phyloP scores from a whole-genome alignment of 2,888 invertebrate species.

The Mesopsocus fuscifrons region DNA sequence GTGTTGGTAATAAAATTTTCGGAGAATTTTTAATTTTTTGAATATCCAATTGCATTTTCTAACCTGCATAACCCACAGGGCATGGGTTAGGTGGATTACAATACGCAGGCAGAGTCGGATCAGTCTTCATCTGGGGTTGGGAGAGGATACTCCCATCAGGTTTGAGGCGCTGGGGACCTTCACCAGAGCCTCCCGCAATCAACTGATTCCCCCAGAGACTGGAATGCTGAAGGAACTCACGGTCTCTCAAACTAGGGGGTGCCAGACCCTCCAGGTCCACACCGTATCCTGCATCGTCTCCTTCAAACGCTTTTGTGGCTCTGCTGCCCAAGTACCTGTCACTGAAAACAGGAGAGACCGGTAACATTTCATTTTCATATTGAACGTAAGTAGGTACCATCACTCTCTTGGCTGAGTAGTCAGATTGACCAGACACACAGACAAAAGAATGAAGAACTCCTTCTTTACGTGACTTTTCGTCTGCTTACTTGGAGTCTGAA shows the following conservation, averaged over 20 bases:
- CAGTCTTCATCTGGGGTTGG: slow-evolving; percentile 65
- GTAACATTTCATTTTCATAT: too few relatives aligned
- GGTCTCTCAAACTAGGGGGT: slow-evolving; percentile 62
- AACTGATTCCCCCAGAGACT: slow-evolving; percentile 56
- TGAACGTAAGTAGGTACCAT: too few relatives aligned
- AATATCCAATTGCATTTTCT: too few relatives aligned
- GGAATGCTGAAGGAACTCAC: slow-evolving; percentile 66
- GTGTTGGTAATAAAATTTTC: too few relatives aligned
- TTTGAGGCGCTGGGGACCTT: slow-evolving; percentile 45
- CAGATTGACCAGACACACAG: too few relatives aligned
- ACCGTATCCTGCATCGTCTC: slow-evolving; percentile 10
- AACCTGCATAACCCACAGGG: slow-evolving; percentile 79
- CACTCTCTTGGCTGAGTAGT: too few relatives aligned
- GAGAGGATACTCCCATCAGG: slow-evolving; percentile 36
- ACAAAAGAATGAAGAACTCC: too few relatives aligned
- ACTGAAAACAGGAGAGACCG: too few relatives aligned
- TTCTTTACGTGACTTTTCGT: too few relatives aligned
- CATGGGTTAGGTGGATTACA: slow-evolving; percentile 99
- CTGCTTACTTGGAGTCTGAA: too few relatives aligned
- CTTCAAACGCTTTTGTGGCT: slow-evolving; percentile 12
- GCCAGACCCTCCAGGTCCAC: slow-evolving; percentile 38
- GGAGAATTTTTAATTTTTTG: too few relatives aligned
- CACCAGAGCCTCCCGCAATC: slow-evolving; percentile 44
- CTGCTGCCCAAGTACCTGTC: slow-evolving; percentile 8
- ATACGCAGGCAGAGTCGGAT: slow-evolving; percentile 86